Base-by-base conservation (phyloP, 1,140 invertebrate species). In the Meloidogyne exigua region DNA sequence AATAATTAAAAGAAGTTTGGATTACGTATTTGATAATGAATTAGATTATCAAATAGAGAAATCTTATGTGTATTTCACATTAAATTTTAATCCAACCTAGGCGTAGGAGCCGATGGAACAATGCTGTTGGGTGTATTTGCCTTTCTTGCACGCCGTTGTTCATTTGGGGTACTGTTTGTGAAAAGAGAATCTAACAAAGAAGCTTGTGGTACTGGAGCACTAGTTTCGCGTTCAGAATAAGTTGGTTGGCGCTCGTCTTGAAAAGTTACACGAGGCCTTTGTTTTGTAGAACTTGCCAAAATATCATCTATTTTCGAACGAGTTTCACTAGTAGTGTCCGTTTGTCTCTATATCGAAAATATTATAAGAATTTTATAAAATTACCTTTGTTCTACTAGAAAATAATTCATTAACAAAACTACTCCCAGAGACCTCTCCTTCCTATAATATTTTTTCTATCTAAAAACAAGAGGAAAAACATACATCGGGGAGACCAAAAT, bases 401-500 rank as follows among this genome's bases (percentile, higher is more conserved):
- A 76, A 76, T 57, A 76, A 65, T n/a, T 76, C 68, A 69, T 72
- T 72, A 0, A 76, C 68, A 72, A 76, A 76, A 18, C 75, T 76
- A 26, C 18, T 28, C 44, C 42, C 69, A 10, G 65, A 66, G 11
- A 25, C 28, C 26, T 66, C n/a, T 26, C 65, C 65, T 15, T 23
- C 65, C 23, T 66, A 5, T n/a, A 23, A n/a, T 15, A 26, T n/a
- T n/a, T n/a, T n/a, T 57, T 57, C 5, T 57, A 5, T n/a, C 3
- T n/a, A 0, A 57, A 57, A 57, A 57, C 1, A n/a, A n/a, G 18
- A 15, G 13, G 4, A 18, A 57, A 36, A 15, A 62, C 79, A 69
- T 69, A 80, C 79, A 64, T 80, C 79, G 11, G 79, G 79, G 28
- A 80, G 81, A 39, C 81, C 79, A 25, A 80, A 73, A 18, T 80